Evolutionary conservation across 1,140 invertebrate species (phyloP).

Genomic region (Mamestra configurata): DNA sequence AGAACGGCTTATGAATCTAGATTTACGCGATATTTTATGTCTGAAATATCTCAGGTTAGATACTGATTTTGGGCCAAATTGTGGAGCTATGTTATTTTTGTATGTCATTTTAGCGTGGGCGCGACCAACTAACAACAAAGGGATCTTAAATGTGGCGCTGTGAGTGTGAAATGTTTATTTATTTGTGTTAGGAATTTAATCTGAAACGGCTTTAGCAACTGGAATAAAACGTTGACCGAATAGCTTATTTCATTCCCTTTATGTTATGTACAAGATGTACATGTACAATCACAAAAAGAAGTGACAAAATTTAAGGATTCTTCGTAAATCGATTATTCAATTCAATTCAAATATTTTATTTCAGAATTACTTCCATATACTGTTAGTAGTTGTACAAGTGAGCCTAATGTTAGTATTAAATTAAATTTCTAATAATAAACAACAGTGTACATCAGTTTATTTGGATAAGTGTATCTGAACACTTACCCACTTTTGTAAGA

Average conservation of each 20-base stretch:
- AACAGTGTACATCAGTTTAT: no score
- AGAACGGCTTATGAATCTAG: slow-evolving; percentile 8
- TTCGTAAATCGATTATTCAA: no score
- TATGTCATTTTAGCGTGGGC: not conserved
- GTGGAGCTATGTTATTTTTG: slow-evolving; percentile 9
- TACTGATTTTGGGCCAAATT: not conserved
- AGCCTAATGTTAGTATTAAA: no score
- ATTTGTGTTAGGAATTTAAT: slow-evolving; percentile 11
- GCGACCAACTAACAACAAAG: slow-evolving; percentile 9
- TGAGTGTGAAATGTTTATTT: slow-evolving; percentile 17
- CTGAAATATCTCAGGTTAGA: not conserved
- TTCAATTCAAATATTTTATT: no score
- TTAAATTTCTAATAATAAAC: no score
- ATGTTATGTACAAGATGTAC: not conserved
- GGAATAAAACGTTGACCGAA: slow-evolving; percentile 3
- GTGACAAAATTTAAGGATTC: no score
- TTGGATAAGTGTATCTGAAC: no score
- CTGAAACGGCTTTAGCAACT: not conserved
- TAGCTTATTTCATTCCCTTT: not conserved
- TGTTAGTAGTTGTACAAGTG: no score
- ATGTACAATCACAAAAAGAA: not conserved
- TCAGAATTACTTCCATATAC: no score
- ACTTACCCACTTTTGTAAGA: no score
- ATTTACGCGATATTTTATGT: slow-evolving; percentile 3
- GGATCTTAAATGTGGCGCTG: not conserved